These are phyloP conservation scores for Macropus fuliginosus DNA, from an alignment of 2,797 vertebrate genomes.

Conservation along the genomic window DNA sequence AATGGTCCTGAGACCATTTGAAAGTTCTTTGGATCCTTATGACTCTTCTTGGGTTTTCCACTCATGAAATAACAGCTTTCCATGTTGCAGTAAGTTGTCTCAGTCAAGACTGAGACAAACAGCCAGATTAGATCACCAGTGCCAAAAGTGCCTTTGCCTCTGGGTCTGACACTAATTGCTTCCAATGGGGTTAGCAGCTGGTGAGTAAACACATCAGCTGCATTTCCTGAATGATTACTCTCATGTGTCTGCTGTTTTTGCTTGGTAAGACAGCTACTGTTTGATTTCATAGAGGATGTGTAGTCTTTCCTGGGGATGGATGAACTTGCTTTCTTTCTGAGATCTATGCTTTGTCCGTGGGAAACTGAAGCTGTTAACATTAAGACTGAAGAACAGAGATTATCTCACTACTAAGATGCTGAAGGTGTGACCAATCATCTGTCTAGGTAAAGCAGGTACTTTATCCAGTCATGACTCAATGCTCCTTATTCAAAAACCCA, in stretches of 20 bases:
- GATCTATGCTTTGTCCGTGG: not conserved
- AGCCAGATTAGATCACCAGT: not conserved
- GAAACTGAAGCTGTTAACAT: not conserved
- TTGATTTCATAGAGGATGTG: not conserved
- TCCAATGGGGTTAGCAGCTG: not conserved
- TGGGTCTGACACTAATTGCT: not conserved
- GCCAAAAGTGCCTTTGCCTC: not conserved
- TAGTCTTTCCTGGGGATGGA: not conserved
- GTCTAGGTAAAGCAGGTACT: not conserved
- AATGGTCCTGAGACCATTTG: not conserved
- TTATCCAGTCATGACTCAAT: not conserved
- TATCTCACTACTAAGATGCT: not conserved
- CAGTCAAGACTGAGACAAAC: not conserved
- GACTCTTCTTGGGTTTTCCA: not conserved
- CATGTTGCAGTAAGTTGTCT: not conserved
- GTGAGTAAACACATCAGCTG: not conserved
- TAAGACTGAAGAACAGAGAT: not conserved
- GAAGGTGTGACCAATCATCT: not conserved
- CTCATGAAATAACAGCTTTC: not conserved
- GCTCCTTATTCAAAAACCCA: not conserved
- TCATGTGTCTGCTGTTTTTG: not conserved
- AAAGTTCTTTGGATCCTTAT: not conserved
- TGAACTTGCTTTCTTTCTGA: not conserved
- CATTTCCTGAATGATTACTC: not conserved
- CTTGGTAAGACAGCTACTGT: not conserved